These are phyloP conservation scores for Ephestia elutella DNA, from an alignment of 1,140 invertebrate genomes.

Conservation along the genomic window DNA sequence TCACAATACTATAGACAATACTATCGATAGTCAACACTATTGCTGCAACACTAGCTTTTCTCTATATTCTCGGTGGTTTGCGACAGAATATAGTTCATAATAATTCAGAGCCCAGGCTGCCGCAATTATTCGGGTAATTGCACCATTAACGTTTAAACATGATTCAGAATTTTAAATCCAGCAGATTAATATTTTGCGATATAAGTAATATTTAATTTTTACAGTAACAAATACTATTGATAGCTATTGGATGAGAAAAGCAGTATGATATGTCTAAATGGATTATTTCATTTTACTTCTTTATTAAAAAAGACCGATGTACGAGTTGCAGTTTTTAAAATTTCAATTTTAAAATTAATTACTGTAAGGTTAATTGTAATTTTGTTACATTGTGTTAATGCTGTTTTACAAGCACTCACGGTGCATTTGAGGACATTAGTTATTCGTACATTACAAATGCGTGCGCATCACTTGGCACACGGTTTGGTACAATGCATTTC, in stretches of 20 bases:
- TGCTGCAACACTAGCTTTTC: too few species aligned
- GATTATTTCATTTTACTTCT: too few species aligned
- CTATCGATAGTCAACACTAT: too few species aligned
- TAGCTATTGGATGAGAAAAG: too few species aligned
- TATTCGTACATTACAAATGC: not conserved
- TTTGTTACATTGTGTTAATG: too few species aligned
- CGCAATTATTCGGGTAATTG: constrained; percentile 3
- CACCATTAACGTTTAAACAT: constrained; percentile 3
- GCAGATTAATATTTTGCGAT: not conserved
- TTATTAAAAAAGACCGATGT: too few species aligned
- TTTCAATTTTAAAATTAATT: not conserved
- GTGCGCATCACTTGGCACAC: not conserved
- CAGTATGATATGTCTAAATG: too few species aligned
- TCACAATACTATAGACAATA: too few species aligned
- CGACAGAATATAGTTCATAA: not conserved
- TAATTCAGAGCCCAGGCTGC: constrained; percentile 1
- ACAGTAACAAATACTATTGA: not conserved
- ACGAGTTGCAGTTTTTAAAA: too few species aligned
- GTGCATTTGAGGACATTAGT: not conserved
- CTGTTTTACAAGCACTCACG: not conserved
- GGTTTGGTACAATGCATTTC: not conserved
- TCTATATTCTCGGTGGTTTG: not conserved
- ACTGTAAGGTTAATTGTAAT: not conserved
- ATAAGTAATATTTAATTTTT: not conserved
- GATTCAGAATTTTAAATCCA: not conserved